Evolutionary conservation across 2,888 invertebrate genomes (phyloP), one percentile per base, ranked within the genome.

Genomic region (Thumatha senex): DNA sequence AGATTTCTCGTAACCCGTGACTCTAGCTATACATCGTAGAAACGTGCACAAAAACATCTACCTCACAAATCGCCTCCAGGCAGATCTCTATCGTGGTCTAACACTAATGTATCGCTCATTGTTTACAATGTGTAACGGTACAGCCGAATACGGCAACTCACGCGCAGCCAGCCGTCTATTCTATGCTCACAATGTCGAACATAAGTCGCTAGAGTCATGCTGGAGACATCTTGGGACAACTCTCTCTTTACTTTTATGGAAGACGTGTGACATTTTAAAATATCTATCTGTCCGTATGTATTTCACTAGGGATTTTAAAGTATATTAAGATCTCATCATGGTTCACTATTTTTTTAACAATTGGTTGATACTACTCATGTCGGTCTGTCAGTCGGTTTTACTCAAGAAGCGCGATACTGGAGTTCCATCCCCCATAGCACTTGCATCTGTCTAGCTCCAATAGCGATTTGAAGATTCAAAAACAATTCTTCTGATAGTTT

Each of bases 81-180:
- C 56, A 58, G 68, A 69, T 69, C 54, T 41, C 41, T 61, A 69
- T 69, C 67, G 49, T n/a, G 1, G 7, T 12, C 46, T 34, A 43
- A 15, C 40, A 31, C 51, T 62, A 63, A 67, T 60, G 50, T 55
- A 53, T 50, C 35, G 57, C 35, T 49, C 61, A 70, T 70, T 70
- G 70, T 70, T 60, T 67, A 61, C 55, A 49, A 50, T 49, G 46
- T 48, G 40, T 66, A 70, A 65, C 69, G 67, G 70, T 58, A 69
- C 41, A 44, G 42, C 52, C 54, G 14, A 65, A 65, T 65, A 65
- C 48, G 55, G 60, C 15, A 14, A 46, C 44, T 38, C 42, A 54
- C 48, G 64, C 47, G 40, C 47, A 55, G 49, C 49, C 55, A n/a
- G 40, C 38, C 31, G 30, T 14, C 43, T 39, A 12, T 10, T 36